Conservation (phyloP, 2,888 invertebrate species). For the Pegoplata infirma region DNA sequence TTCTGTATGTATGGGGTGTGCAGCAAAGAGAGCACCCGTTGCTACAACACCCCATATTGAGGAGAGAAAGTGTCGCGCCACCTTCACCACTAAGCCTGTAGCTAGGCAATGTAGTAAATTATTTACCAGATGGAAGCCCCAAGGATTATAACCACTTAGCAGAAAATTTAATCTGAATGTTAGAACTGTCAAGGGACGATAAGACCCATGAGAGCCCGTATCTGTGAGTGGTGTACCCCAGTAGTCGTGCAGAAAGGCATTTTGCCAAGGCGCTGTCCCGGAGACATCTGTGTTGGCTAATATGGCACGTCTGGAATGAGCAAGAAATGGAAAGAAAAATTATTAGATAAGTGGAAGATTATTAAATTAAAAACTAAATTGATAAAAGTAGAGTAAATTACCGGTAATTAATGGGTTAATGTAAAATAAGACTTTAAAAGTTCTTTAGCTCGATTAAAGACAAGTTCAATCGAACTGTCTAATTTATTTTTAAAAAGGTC, state of each 20-base stretch:
- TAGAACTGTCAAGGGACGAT: conserved; percentile 93
- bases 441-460: no score
- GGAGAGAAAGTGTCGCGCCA: conserved; percentile 86
- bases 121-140: conserved; percentile 92
- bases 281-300: conserved; percentile 95
- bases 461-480: no score
- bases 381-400: no score
- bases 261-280: conserved; percentile 88
- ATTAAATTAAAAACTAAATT: no score
- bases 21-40: conserved; percentile 92
- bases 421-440: no score
- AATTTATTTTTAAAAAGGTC: no score
- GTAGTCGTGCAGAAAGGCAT: conserved; percentile 94
- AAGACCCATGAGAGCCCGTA: conserved; percentile 97
- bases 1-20: conserved; percentile 97
- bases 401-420: no score
- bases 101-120: conserved; percentile 91
- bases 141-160: conserved; percentile 86
- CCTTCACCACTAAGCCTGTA: conserved; percentile 88
- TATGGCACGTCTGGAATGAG: conserved; percentile 92
- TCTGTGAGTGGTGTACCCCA: conserved; percentile 98
- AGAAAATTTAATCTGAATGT: conserved; percentile 92
- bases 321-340: conserved; percentile 60
- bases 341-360: no score
- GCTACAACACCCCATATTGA: conserved; percentile 84